Percentiles rank a stretch among this genome's conserved stretches.
phyloP scores from a whole-genome alignment of 2,113 vertebrate genomes.

The Pavo muticus region DNA sequence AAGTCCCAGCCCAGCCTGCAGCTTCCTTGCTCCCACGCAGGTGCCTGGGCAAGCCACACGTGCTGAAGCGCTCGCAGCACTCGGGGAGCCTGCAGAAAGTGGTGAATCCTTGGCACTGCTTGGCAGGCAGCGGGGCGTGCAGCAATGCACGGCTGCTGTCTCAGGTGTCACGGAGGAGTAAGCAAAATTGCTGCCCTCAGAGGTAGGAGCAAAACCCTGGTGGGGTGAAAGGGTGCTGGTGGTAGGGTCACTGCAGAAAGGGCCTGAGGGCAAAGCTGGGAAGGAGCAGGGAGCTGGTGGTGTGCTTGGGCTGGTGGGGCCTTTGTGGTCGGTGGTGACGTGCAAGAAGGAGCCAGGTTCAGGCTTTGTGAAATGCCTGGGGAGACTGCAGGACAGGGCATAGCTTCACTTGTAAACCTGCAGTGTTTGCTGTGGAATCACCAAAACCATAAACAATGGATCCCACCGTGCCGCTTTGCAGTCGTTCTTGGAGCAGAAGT shows the following conservation, averaged over 20 bases:
- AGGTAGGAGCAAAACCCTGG: background rate
- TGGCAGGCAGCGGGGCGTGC: background rate
- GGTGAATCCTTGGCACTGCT: background rate
- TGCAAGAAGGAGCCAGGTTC: background rate
- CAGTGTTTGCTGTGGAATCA: background rate
- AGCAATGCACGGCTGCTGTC: accelerated
- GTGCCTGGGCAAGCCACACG: background rate
- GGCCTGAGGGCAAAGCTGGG: background rate
- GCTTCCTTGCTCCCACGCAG: background rate
- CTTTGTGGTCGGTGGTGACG: background rate
- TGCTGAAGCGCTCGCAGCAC: background rate
- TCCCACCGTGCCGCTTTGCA: accelerated
- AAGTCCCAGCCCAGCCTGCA: background rate
- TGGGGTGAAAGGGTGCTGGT: accelerated
- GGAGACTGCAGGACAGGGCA: background rate
- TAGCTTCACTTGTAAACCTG: background rate
- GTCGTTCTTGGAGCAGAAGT: background rate
- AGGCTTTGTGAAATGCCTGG: background rate
- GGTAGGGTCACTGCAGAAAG: background rate
- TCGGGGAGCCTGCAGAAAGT: accelerated
- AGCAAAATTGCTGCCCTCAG: background rate
- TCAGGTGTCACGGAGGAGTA: background rate
- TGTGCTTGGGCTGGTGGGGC: background rate
- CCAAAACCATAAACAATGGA: accelerated
- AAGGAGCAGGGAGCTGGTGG: background rate